These are phyloP conservation scores for Beaufortia kweichowensis DNA, from an alignment of 2,113 vertebrate species.

Conservation along the genomic window DNA sequence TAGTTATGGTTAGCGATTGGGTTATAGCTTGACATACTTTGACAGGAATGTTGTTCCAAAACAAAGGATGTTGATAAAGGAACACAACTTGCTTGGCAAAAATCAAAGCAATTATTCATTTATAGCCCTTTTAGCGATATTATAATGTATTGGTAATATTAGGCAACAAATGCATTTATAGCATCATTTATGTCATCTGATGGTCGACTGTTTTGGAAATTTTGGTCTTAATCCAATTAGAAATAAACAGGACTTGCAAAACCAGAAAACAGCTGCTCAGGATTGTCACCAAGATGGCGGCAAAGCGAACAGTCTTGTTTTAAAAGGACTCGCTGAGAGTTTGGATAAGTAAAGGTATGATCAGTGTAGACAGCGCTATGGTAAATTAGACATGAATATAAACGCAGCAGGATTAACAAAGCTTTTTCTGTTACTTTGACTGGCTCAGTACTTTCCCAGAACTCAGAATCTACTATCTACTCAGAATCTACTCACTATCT, in stretches of 20 bases:
- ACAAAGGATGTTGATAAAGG: too few species aligned
- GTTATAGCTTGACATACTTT: too few species aligned
- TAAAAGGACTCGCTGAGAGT: not conserved
- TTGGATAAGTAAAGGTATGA: not conserved
- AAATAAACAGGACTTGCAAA: not conserved
- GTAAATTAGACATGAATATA: not conserved
- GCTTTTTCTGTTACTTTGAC: not conserved
- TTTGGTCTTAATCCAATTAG: not conserved
- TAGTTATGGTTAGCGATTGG: too few species aligned
- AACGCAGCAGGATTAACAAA: not conserved
- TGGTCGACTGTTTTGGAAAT: not conserved
- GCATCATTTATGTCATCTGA: too few species aligned
- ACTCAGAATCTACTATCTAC: too few species aligned
- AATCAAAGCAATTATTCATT: too few species aligned
- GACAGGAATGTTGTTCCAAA: too few species aligned
- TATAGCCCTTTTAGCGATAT: too few species aligned
- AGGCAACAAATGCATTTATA: too few species aligned
- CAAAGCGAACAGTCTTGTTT: not conserved
- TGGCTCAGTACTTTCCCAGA: not conserved
- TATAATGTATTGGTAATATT: too few species aligned
- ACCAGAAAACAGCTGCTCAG: not conserved
- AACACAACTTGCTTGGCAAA: too few species aligned
- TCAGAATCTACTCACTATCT: too few species aligned
- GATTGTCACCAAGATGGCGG: not conserved
- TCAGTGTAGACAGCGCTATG: not conserved